These are phyloP conservation scores for Cataglyphis cursor DNA, from an alignment of 2,888 invertebrate species.

Conservation along the genomic window DNA sequence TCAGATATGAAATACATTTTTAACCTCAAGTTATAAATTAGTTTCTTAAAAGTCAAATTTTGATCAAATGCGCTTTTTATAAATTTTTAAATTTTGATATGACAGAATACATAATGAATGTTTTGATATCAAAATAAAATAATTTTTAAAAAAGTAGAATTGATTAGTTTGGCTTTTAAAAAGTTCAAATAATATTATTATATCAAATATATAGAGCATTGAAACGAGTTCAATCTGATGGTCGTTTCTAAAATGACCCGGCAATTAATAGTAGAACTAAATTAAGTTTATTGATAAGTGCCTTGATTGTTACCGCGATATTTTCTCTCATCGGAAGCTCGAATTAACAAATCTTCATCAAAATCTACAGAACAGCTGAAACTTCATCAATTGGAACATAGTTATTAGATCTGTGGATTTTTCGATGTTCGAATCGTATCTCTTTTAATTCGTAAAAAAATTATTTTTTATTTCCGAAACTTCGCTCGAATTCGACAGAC, in stretches of 20 bases:
- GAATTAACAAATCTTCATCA: slow-evolving; percentile 31
- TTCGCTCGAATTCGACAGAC: neutral
- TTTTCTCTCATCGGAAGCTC: slow-evolving; percentile 23
- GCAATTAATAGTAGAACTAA: slow-evolving; percentile 21
- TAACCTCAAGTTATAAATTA: slow-evolving; percentile 5
- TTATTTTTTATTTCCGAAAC: slow-evolving; percentile 7
- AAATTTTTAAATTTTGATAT: neutral
- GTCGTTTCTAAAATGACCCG: slow-evolving; percentile 14
- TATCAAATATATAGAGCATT: neutral
- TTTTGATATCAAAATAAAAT: neutral
- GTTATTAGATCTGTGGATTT: slow-evolving; percentile 1
- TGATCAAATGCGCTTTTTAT: neutral
- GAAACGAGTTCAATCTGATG: slow-evolving; percentile 9
- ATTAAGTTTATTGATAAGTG: slow-evolving; percentile 22
- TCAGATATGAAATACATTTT: neutral
- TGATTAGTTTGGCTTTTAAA: neutral
- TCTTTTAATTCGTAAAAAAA: slow-evolving; percentile 1
- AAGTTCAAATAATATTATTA: neutral
- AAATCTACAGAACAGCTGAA: neutral
- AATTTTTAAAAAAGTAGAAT: neutral
- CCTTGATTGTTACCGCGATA: slow-evolving; percentile 17
- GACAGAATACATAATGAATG: neutral
- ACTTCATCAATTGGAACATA: slow-evolving; percentile 16
- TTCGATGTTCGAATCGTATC: neutral
- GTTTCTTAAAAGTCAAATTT: neutral